These are phyloP conservation scores for Incurvaria masculella DNA, from an alignment of 2,888 invertebrate species.

Conservation along the genomic window DNA sequence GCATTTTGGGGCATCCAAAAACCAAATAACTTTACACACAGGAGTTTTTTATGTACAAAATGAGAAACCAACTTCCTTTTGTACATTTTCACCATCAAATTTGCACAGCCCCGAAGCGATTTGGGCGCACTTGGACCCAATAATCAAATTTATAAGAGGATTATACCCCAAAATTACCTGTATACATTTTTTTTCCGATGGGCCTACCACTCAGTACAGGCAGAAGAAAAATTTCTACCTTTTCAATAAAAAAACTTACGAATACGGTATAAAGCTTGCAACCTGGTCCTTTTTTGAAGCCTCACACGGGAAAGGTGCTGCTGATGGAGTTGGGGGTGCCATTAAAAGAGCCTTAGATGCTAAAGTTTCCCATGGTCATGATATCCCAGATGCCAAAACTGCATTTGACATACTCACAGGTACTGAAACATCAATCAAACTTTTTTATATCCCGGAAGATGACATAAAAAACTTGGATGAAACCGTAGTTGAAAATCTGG, in stretches of 20 bases:
- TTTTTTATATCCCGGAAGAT: no score
- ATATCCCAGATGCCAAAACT: slow-evolving; percentile 8
- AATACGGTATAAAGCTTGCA: slow-evolving; percentile 3
- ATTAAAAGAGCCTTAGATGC: slow-evolving; percentile 1
- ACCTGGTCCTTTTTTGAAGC: slow-evolving; percentile 5
- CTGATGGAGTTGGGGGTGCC: no score
- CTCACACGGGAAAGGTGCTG: slow-evolving; percentile 1
- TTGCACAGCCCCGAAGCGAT: slow-evolving; percentile 15
- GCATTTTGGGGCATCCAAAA: slow-evolving; percentile 13
- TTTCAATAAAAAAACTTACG: slow-evolving; percentile 7
- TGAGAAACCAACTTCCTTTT: slow-evolving; percentile 8
- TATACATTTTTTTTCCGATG: slow-evolving; percentile 15
- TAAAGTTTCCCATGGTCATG: slow-evolving; percentile 6
- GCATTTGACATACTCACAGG: slow-evolving; percentile 7
- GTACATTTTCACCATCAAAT: slow-evolving; percentile 8
- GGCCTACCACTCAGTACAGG: slow-evolving; percentile 12
- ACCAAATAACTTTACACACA: slow-evolving; percentile 17
- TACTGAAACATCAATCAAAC: neutral
- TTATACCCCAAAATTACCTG: neutral
- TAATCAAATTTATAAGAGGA: slow-evolving; percentile 11
- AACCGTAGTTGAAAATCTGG: no score
- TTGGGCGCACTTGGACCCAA: slow-evolving; percentile 15
- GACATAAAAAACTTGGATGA: no score
- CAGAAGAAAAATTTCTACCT: slow-evolving; percentile 13
- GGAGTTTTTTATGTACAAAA: slow-evolving; percentile 10